A percentile compares a stretch with the other conserved stretches of the same genome.
These are phyloP conservation scores for Clanis bilineata DNA, from an alignment of 2,888 invertebrate genomes.

Conservation along the genomic window DNA sequence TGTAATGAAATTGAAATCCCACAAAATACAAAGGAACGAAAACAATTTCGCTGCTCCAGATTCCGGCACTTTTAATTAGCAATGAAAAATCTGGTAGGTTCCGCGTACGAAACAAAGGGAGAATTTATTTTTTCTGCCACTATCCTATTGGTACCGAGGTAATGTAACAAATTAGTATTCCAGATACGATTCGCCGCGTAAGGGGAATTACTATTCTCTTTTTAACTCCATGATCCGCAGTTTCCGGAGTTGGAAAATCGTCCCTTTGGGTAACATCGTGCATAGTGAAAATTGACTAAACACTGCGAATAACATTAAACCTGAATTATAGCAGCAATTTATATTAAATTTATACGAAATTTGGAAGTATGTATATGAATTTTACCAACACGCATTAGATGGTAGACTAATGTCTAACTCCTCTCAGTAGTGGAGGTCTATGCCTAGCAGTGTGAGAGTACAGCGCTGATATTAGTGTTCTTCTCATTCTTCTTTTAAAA, in stretches of 20 bases:
- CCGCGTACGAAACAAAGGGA: constrained; percentile 35
- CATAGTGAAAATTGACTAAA: constrained; percentile 25
- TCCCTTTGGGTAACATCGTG: constrained; percentile 26
- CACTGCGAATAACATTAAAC: constrained; percentile 7
- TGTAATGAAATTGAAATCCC: constrained; percentile 12
- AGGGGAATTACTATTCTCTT: constrained; percentile 41
- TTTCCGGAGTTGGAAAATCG: constrained; percentile 33
- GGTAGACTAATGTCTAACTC: no score
- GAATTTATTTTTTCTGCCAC: constrained; percentile 38
- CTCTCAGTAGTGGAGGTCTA: no score
- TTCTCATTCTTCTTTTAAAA: no score
- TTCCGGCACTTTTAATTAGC: constrained; percentile 48
- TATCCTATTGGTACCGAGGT: constrained; percentile 32
- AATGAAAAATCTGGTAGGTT: constrained; percentile 42
- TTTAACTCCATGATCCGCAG: constrained; percentile 34
- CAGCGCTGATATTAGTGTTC: no score
- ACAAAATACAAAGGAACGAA: constrained; percentile 26
- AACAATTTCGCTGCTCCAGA: constrained; percentile 38
- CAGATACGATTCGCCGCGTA: constrained; percentile 32
- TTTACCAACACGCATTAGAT: no score
- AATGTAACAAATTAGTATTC: constrained; percentile 56
- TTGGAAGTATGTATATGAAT: no score
- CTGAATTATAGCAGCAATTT: not conserved
- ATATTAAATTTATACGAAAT: not conserved
- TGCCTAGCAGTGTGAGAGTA: no score